Evolutionary conservation across 2,797 vertebrate species (phyloP), one percentile per base, ranked within the genome.

Genomic region (Pipistrellus pipistrellus): DNA sequence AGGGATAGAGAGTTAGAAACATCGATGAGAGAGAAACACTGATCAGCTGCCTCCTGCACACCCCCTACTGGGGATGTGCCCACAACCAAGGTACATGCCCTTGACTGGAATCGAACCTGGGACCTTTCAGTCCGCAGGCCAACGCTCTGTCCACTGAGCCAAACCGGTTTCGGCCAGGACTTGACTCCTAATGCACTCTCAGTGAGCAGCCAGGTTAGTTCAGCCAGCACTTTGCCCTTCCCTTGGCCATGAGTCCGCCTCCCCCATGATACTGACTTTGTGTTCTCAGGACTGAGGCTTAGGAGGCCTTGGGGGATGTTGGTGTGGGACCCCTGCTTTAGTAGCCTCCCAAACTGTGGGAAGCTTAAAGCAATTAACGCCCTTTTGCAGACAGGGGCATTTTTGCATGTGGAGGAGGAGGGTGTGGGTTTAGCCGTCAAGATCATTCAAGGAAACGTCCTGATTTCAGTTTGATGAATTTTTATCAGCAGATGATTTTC

Each of bases 341-440:
- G 9, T 18, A 20, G 23, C 53, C 57, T 88, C 41, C 23, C 88
- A 23, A 55, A 68, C 71, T 21, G 51, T 59, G 66, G 84, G 64
- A 77, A 44, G 35, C 76, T 77, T 25, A 53, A 68, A 41, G 76
- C 76, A 44, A 8, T n/a, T 18, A 35, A 35, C 51, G 4, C 6
- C 14, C 23, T 77, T 89, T 46, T 46, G 59, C 88, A 88, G 41
- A 71, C n/a, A 72, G 69, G 44, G 62, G 68, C 53, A 77, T 85
- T 95, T 96, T 81, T 93, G 75, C 73, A 4, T 66, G 66, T 46
- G 93, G 59, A 85, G 91, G 80, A 88, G 51, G 80, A 88, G 57
- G 57, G 15, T 17, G 8, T 4, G 0, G 27, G 57, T 51, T 59
- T 71, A 73, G 82, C 62, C 27, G 32, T 53, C 77, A 87, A 77